A percentile compares a stretch with the other conserved stretches of the same genome.
Conservation (phyloP, 2,888 invertebrate species). For the Carabus problematicus region DNA sequence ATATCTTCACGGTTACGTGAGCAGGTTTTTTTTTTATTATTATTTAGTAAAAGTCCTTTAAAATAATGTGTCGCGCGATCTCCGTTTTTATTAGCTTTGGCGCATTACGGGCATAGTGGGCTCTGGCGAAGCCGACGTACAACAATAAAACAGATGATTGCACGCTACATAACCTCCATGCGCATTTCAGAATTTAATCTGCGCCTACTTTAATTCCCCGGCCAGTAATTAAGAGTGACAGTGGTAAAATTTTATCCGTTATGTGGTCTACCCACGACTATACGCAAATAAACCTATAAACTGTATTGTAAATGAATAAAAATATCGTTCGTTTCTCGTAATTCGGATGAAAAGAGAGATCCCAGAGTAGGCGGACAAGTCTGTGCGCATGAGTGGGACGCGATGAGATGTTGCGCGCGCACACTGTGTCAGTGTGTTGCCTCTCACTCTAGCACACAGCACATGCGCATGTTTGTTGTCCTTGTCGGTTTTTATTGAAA, state of each 20-base stretch:
- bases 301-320: conserved; percentile 23
- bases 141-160: conserved; percentile 35
- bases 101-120: conserved; percentile 10
- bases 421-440: too few relatives aligned
- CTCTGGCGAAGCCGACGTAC: background rate
- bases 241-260: conserved; percentile 26
- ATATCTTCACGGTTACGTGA: too few relatives aligned
- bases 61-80: conserved; percentile 19
- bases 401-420: too few relatives aligned
- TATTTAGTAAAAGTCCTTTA: conserved; percentile 5
- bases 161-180: conserved; percentile 28
- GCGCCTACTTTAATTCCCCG: conserved; percentile 36
- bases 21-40: conserved; percentile 4
- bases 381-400: too few relatives aligned
- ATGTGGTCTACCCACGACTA: background rate
- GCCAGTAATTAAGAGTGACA: conserved; percentile 33
- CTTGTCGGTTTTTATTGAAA: too few relatives aligned
- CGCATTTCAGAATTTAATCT: conserved; percentile 35
- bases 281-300: conserved; percentile 29
- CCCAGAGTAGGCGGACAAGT: too few relatives aligned
- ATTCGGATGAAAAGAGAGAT: too few relatives aligned
- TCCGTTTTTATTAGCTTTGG: conserved; percentile 12
- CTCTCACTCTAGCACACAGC: too few relatives aligned
- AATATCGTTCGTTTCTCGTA: background rate
- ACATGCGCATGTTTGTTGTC: too few relatives aligned